These are phyloP conservation scores for Paralichthys olivaceus DNA, from an alignment of 2,113 vertebrate genomes.

Conservation along the genomic window DNA sequence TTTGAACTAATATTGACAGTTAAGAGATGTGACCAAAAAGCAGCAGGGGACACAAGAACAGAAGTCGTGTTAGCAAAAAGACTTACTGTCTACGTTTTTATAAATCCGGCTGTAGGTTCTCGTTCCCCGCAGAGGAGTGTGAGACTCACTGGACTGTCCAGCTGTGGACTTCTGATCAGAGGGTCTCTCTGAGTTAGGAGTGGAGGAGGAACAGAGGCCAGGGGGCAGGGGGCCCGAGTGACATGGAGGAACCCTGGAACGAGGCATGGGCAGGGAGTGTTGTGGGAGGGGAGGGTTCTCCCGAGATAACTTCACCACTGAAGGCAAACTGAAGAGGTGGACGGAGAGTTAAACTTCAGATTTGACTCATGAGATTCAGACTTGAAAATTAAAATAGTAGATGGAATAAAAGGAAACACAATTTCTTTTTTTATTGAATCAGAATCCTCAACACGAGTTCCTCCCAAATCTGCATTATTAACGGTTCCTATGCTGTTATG, in stretches of 20 bases:
- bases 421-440: too few relatives aligned
- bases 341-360: not conserved
- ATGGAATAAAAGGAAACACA: too few relatives aligned
- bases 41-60: not conserved
- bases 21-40: not conserved
- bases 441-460: not conserved
- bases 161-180: conserved; percentile 73
- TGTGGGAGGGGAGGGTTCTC: conserved; percentile 77
- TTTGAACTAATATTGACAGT: not conserved
- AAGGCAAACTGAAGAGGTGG: conserved; percentile 72
- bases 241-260: conserved; percentile 62
- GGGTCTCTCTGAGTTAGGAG: conserved; percentile 58
- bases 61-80: not conserved
- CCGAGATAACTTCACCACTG: conserved; percentile 84
- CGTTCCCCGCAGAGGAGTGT: conserved; percentile 66
- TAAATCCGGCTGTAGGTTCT: conserved; percentile 78
- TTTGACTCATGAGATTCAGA: not conserved
- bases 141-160: conserved; percentile 54
- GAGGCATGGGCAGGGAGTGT: conserved; percentile 64
- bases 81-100: conserved; percentile 80
- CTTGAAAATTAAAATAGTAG: too few relatives aligned
- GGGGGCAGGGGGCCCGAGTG: conserved; percentile 48
- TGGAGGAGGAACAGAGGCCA: conserved; percentile 39
- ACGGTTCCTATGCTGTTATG: not conserved
- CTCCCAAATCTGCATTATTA: not conserved